Evolutionary conservation across 2,797 vertebrate species (phyloP), one percentile per base, ranked within the genome.

Genomic region (Centroberyx gerrardi): DNA sequence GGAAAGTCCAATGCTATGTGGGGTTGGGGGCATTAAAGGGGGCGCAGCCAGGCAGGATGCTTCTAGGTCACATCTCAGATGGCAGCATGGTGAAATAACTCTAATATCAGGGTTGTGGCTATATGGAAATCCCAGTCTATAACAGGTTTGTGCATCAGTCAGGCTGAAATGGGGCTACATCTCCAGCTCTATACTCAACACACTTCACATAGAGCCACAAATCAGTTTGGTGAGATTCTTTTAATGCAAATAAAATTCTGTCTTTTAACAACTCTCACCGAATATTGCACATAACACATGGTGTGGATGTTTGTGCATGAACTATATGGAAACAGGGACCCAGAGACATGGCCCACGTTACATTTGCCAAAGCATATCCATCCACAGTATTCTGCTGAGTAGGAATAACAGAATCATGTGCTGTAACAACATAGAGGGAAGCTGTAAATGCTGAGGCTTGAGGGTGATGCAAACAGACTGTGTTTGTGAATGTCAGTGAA

Each of bases 61-160:
- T 28, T 85, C 54, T 80, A 77, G 70, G 80, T 74, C 86, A 84
- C 61, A 79, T 61, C 71, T 82, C 78, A 84, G 60, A 76, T 40
- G 17, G 12, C 63, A 78, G 70, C 51, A 59, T 0, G 27, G 38
- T 29, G 52, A 18, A 33, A n/a, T 29, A 68, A 31, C 66, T n/a
- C 28, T 52, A 59, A 78, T 62, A 63, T 72, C 65, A 60, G 53
- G 27, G 56, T 52, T 10, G 58, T 38, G 74, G 64, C 40, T 71
- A 15, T 53, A 46, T 72, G 38, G 33, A 55, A 76, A 76, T 56
- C 12, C 5, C 5, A 9, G 5, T 1, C 5, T 4, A 42, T 42
- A 38, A 15, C 29, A 33, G 22, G 0, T 76, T 29, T 5, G 52
- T 71, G 18, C 53, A 31, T 67, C 40, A 44, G 28, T 49, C 48